These are phyloP conservation scores for Acrossocheilus fasciatus DNA, from an alignment of 2,797 vertebrate genomes.

Conservation along the genomic window DNA sequence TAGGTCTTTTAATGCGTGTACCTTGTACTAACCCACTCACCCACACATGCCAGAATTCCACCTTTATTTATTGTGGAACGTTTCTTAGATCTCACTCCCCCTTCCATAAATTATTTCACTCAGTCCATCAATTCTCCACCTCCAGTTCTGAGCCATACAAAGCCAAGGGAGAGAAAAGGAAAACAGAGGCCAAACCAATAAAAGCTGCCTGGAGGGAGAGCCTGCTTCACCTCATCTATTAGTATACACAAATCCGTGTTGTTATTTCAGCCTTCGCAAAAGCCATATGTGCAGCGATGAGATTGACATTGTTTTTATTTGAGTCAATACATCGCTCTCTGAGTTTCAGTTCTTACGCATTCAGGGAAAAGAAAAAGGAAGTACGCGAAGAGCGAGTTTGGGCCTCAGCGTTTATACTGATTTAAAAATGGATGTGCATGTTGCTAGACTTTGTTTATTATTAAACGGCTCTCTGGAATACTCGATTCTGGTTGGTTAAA, in stretches of 20 bases:
- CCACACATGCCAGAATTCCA: slow-evolving; percentile 37
- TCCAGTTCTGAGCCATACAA: slow-evolving; percentile 42
- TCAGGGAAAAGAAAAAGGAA: background rate
- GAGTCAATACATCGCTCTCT: slow-evolving; percentile 9
- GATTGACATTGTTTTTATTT: slow-evolving; percentile 39
- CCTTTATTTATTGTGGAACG: slow-evolving; percentile 57
- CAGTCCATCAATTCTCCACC: slow-evolving; percentile 50
- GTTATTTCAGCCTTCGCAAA: slow-evolving; percentile 50
- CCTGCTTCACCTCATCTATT: slow-evolving; percentile 56
- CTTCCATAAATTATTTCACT: slow-evolving; percentile 52
- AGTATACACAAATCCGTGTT: slow-evolving; percentile 45
- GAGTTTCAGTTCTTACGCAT: slow-evolving; percentile 4
- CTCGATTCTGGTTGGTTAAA: background rate
- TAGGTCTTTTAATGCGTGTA: slow-evolving; percentile 60
- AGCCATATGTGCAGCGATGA: slow-evolving; percentile 36
- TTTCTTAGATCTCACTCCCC: slow-evolving; percentile 41
- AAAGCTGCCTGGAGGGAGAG: slow-evolving; percentile 49
- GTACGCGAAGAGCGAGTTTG: background rate
- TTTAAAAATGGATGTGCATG: background rate
- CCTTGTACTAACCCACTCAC: slow-evolving; percentile 43
- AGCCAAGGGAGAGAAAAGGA: slow-evolving; percentile 44
- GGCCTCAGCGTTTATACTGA: slow-evolving; percentile 8
- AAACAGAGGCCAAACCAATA: slow-evolving; percentile 54
- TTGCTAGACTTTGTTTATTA: background rate
- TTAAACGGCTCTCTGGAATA: background rate